Conservation (phyloP, 1,140 invertebrate species). For the Camponotus floridanus region DNA sequence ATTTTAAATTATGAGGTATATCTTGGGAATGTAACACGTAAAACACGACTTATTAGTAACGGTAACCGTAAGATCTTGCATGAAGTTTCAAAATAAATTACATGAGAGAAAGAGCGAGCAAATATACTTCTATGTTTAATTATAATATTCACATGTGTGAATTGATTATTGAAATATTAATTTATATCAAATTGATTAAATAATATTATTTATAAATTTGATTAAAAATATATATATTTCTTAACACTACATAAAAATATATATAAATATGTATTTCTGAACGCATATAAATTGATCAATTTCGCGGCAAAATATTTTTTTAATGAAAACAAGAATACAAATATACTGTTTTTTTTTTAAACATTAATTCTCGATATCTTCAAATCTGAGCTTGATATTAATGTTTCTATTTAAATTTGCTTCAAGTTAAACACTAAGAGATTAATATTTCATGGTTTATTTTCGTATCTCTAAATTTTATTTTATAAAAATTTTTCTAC, state of each 20-base stretch:
- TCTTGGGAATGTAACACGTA: neutral
- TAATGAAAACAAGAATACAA: neutral
- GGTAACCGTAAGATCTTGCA: neutral
- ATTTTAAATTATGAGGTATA: conserved; percentile 22
- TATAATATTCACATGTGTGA: no score
- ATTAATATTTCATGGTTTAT: no score
- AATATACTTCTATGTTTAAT: no score
- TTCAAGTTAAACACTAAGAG: no score
- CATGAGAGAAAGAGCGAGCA: no score
- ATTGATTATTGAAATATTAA: no score
- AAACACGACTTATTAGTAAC: neutral
- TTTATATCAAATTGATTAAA: no score
- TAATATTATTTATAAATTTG: no score
- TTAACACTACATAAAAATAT: no score
- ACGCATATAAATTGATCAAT: neutral
- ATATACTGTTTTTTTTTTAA: neutral
- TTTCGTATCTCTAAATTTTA: neutral
- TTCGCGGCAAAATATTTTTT: neutral
- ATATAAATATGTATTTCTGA: neutral
- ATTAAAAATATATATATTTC: no score
- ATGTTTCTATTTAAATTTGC: no score
- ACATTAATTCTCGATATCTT: neutral
- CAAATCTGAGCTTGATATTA: no score
- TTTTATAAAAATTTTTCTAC: neutral
- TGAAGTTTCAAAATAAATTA: neutral